Conservation (phyloP, 2,888 invertebrate genomes). For the Psococerastis gibbosa region DNA sequence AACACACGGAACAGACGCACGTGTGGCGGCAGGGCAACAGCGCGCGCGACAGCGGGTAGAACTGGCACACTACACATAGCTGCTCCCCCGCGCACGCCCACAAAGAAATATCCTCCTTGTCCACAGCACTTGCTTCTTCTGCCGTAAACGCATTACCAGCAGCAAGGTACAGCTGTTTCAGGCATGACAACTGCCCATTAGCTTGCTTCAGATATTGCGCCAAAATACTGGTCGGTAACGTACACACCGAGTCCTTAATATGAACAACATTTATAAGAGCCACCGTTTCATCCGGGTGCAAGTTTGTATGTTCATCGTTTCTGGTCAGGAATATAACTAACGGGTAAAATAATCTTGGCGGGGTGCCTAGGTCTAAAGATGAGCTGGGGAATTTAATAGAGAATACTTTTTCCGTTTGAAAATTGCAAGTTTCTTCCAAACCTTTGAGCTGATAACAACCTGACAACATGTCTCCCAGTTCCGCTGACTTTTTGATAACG, state of each 20-base stretch:
- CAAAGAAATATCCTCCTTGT: constrained; percentile 29
- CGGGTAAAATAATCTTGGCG: constrained; percentile 56
- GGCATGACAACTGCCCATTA: constrained; percentile 59
- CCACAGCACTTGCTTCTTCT: constrained; percentile 13
- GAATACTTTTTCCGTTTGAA: constrained; percentile 44
- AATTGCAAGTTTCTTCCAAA: constrained; percentile 33
- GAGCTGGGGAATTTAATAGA: constrained; percentile 29
- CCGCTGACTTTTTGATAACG: constrained; percentile 28
- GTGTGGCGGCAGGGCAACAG: constrained; percentile 71
- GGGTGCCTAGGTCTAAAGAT: constrained; percentile 46
- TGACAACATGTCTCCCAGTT: not conserved
- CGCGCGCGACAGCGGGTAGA: constrained; percentile 55
- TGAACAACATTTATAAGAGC: constrained; percentile 66
- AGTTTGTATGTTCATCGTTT: constrained; percentile 36
- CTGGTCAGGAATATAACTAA: constrained; percentile 55
- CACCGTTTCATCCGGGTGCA: constrained; percentile 63
- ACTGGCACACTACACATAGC: constrained; percentile 67
- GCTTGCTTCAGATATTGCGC: constrained; percentile 75
- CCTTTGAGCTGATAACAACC: constrained; percentile 9
- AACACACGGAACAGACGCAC: constrained; percentile 64
- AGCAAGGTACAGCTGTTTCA: constrained; percentile 65
- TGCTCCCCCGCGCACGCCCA: constrained; percentile 39
- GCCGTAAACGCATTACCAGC: constrained; percentile 39
- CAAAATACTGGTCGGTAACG: constrained; percentile 59
- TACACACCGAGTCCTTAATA: constrained; percentile 61